Evolutionary conservation across 2,113 vertebrate genomes (phyloP).

Genomic region (Lepisosteus oculatus): DNA sequence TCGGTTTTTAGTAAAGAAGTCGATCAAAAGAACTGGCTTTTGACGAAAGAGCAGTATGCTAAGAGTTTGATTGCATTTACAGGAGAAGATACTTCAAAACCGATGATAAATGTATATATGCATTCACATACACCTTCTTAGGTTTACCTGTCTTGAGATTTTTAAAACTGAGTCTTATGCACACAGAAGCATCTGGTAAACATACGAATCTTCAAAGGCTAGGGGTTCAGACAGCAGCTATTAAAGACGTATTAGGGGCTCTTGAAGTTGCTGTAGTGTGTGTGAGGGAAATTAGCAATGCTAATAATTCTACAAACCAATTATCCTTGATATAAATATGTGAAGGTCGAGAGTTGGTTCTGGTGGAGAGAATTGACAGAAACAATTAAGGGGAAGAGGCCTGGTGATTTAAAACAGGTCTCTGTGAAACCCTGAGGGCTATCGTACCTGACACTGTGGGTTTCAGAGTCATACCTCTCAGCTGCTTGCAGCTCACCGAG

Average conservation of each 20-base stretch:
- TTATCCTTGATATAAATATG: constrained; percentile 62
- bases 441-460: too few species aligned
- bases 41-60: too few species aligned
- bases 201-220: constrained; percentile 25
- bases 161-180: not conserved
- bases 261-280: constrained; percentile 27
- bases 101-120: too few species aligned
- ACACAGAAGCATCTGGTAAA: not conserved
- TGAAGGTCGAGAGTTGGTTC: constrained; percentile 43
- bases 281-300: constrained; percentile 60
- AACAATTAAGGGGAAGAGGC: not conserved
- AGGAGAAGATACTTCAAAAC: too few species aligned
- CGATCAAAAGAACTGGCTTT: too few species aligned
- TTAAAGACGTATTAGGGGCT: constrained; percentile 49
- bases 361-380: constrained; percentile 30
- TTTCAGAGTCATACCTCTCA: too few species aligned
- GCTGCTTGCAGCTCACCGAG: too few species aligned
- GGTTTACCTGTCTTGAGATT: too few species aligned
- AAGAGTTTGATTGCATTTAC: too few species aligned
- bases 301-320: constrained; percentile 65
- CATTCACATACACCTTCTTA: too few species aligned
- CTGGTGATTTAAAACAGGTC: not conserved
- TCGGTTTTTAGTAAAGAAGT: too few species aligned
- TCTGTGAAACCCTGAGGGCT: too few species aligned
- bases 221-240: constrained; percentile 40